These are phyloP conservation scores for Catostomus latipinnis DNA, from an alignment of 2,797 vertebrate genomes.

Conservation along the genomic window DNA sequence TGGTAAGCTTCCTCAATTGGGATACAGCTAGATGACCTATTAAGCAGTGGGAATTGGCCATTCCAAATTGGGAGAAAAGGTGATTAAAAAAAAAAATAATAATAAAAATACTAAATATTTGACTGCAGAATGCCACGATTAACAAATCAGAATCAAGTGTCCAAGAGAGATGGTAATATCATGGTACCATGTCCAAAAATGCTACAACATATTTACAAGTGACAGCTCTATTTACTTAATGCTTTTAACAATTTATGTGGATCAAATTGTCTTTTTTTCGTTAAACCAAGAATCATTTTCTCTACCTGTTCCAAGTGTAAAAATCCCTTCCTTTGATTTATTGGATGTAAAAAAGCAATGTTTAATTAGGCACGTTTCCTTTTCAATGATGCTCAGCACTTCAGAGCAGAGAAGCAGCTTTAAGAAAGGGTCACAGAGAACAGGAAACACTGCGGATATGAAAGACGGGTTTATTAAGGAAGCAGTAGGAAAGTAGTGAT, in stretches of 20 bases:
- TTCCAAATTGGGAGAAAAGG: too few species aligned
- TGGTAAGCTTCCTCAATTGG: too few species aligned
- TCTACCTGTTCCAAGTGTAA: not conserved
- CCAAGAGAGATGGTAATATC: too few species aligned
- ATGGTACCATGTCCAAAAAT: too few species aligned
- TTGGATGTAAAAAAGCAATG: slow-evolving; percentile 26
- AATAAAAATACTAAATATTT: too few species aligned
- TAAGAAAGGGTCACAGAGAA: slow-evolving; percentile 29
- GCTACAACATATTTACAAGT: not conserved
- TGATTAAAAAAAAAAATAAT: too few species aligned
- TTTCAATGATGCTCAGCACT: slow-evolving; percentile 22
- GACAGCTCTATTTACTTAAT: not conserved
- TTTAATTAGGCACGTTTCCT: slow-evolving; percentile 42
- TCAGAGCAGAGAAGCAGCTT: slow-evolving; percentile 1
- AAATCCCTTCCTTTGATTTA: slow-evolving; percentile 13
- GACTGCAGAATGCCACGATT: too few species aligned
- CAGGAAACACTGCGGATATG: slow-evolving; percentile 42
- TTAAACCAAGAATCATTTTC: slow-evolving; percentile 15
- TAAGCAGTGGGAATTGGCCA: too few species aligned
- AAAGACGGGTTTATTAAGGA: slow-evolving; percentile 47
- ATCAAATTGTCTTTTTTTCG: slow-evolving; percentile 11
- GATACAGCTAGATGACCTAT: too few species aligned
- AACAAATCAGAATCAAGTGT: too few species aligned
- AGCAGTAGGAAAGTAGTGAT: slow-evolving; percentile 60
- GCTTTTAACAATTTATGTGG: slow-evolving; percentile 5